Base-by-base conservation (phyloP, 2,113 vertebrate species). In the Rhipidura dahli region DNA sequence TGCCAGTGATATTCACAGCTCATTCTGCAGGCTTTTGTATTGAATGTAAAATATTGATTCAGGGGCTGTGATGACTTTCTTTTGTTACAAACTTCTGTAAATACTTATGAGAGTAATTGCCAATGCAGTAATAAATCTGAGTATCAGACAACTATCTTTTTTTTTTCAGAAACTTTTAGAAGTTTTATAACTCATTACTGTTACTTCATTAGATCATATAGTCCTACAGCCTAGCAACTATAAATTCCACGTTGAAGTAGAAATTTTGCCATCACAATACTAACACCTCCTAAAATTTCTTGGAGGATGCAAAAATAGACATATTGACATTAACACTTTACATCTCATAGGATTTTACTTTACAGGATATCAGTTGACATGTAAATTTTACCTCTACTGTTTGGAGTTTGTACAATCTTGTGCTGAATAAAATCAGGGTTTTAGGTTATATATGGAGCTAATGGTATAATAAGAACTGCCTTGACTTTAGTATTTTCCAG, bases 141-240 rank as follows among this genome's bases (percentile, higher is more conserved):
- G 68, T 40, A 49, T 71, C 13, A 19, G 5, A 9, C 11, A 78
- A 37, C 13, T 51, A 11, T n/a, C 54, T 65, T 85, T 82, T 65
- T 85, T 82, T 24, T 86, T 59, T 89, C 40, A 61, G n/a, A 71
- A 94, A 76, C 15, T 63, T 87, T 59, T 69, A 65, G 17, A 10
- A 35, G 13, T 51, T 77, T 47, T 72, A 33, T 63, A 40, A 40
- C 80, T 94, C 27, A 30, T 84, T 65, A 47, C 12, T 37, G 5
- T 50, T 83, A 50, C 17, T 72, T 16, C 16, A 30, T 57, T 56
- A 42, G 9, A 60, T 61, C 7, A 17, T 59, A 53, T 17, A 13
- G 8, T 83, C 18, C n/a, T 60, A n/a, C 13, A 27, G 5, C 26
- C 42, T 63, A 72, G 33, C 6, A 88, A 30, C 8, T 83, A 50